A percentile compares a stretch with the other conserved stretches of the same genome.
phyloP scores from a whole-genome alignment of 2,888 invertebrate genomes.

The Himalopsyche kuldschensis region DNA sequence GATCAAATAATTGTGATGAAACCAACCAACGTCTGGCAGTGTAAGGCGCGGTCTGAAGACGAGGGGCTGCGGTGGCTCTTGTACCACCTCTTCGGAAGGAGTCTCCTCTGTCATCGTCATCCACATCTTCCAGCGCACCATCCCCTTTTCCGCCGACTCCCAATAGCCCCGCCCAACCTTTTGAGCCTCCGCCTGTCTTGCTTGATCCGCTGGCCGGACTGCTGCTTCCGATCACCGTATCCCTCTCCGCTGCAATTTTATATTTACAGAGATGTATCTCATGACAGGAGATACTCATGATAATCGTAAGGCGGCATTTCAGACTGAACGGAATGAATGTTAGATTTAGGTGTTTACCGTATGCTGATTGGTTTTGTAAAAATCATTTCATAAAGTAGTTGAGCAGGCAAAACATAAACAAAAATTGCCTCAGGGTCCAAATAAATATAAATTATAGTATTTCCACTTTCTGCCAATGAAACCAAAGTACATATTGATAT shows the following conservation, averaged over 20 bases:
- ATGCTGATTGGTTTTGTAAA: too few species aligned
- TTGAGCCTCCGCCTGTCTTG: constrained; percentile 17
- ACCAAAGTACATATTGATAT: too few species aligned
- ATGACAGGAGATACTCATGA: neutral
- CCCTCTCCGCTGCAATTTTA: constrained; percentile 61
- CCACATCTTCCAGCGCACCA: constrained; percentile 61
- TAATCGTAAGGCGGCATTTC: neutral
- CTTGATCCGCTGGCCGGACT: constrained; percentile 45
- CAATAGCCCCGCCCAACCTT: constrained; percentile 59
- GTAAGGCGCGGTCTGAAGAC: constrained; percentile 50
- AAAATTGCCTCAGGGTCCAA: too few species aligned
- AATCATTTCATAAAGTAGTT: too few species aligned
- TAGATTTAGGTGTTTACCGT: too few species aligned
- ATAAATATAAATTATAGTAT: too few species aligned
- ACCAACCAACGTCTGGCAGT: neutral
- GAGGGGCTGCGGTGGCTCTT: constrained; percentile 71
- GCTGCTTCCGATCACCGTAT: constrained; percentile 48
- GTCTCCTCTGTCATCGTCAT: constrained; percentile 53
- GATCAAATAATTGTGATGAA: constrained; percentile 8
- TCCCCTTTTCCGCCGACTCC: constrained; percentile 66
- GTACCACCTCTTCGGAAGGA: constrained; percentile 71
- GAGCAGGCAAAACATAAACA: too few species aligned
- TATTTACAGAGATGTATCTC: neutral
- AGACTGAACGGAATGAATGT: too few species aligned
- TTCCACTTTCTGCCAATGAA: too few species aligned